Base-by-base conservation (phyloP, 2,888 invertebrate species). In the Gerosis bhagava region DNA sequence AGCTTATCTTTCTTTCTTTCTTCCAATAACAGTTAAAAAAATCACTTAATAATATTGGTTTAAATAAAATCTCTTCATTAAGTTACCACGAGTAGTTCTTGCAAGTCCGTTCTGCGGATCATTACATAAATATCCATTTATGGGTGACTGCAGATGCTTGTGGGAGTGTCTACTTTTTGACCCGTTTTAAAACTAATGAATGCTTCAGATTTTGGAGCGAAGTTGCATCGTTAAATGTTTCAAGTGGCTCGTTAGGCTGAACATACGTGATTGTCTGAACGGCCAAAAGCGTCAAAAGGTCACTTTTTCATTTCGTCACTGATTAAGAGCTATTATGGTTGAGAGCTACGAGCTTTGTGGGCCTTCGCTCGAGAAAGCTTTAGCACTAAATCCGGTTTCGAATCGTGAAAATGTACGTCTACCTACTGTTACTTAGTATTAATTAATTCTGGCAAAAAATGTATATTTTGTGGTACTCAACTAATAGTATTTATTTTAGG, bases 161-260 rank as follows among this genome's bases (percentile, higher is more conserved):
- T 28, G 37, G 13, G 16, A 21, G 19, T 19, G 6, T 6, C 6
- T 43, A 40, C 34, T 43, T 51, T 54, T 51, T 55, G 58, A 56
- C 58, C 55, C 48, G 49, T 53, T 55, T 57, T 50, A 46, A 54
- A 49, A 61, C 53, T 55, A 61, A 60, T 61, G 60, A 57, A 53
- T 40, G 44, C 58, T 58, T 42, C 53, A 50, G 41, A 39, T 46
- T 49, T 51, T 53, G 51, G 47, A 45, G 52, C 39, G 36, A 19
- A 37, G 45, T 36, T 36, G 51, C 48, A 45, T 53, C 51, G 51
- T 57, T 52, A 51, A 42, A 25, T 35, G 46, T 46, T 39, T 53
- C 35, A 45, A 57, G 57, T 28, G 47, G 37, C 51, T 58, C 54
- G 57, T 58, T 57, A 54, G 46, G 4, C 4, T 26, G 16, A n/a